Base-by-base conservation (phyloP, 2,888 invertebrate genomes). In the Tanytarsus gracilentus region DNA sequence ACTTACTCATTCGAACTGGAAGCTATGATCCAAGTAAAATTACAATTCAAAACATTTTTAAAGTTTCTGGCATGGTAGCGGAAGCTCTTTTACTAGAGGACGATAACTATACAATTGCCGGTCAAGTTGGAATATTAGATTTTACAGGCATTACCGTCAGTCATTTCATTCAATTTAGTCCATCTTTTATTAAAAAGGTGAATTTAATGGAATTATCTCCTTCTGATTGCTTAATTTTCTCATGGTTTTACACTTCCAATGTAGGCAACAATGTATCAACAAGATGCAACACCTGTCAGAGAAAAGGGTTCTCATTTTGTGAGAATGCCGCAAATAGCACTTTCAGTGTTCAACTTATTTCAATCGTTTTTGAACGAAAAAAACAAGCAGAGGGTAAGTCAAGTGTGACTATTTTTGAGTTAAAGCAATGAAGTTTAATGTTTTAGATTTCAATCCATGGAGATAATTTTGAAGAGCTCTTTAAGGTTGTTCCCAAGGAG, bases 341-440 rank as follows among this genome's bases (percentile, higher is more conserved):
- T 79, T 63, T 72, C 76, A 0, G 72, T 78, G 0, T 78, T 74
- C 64, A 69, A 72, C 18, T 69, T 81, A 44, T 71, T 80, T 30
- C 77, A 76, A 66, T 67, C 75, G 27, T 78, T 81, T 65, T 67
- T 80, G 65, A 76, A 75, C 50, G 77, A 79, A 49, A 82, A 82
- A 68, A 68, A 79, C 64, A 76, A 75, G 65, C 76, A 75, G 61
- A 70, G 80, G 68, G 80, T 80, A 70, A 70, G 73, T 49, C 11
- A 27, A 6, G n/a, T 23, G 30, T 16, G 14, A 4, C 16, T 16
- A n/a, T 33, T 33, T 11, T 11, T 4, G n/a, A 33, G 11, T n/a
- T n/a, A n/a, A 5, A 33, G n/a, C 9, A 11, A 2, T 5, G 6
- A 33, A 33, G n/a, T 11, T n/a, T 27, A n/a, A 52, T 25, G 61